Evolutionary conservation across 1,140 invertebrate genomes (phyloP).

Genomic region (Solenopsis invicta): DNA sequence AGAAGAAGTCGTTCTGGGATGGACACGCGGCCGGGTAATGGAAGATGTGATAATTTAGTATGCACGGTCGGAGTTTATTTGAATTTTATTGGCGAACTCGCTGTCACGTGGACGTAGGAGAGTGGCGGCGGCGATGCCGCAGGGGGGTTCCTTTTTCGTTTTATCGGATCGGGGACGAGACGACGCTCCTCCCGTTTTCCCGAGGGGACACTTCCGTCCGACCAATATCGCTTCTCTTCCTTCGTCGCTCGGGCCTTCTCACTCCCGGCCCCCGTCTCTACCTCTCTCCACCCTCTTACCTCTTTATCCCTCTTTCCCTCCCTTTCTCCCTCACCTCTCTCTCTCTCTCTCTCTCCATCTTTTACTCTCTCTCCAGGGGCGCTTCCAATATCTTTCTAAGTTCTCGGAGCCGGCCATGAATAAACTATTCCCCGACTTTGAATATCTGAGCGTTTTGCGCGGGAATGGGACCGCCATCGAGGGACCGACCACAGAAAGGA

Average conservation of each 20-base stretch:
- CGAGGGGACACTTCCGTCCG: conserved; percentile 87
- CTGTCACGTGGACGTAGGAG: conserved; percentile 82
- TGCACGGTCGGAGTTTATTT: conserved; percentile 87
- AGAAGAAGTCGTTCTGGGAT: conserved; percentile 67
- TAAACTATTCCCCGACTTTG: conserved; percentile 87
- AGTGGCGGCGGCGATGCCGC: conserved; percentile 71
- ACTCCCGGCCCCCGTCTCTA: conserved; percentile 18
- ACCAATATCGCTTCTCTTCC: conserved; percentile 84
- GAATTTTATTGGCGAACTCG: conserved; percentile 86
- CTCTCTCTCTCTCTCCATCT: conserved; percentile 40
- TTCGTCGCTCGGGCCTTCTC: conserved; percentile 52
- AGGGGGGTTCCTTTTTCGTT: conserved; percentile 82
- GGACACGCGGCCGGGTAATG: conserved; percentile 83
- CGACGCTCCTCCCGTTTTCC: conserved; percentile 84
- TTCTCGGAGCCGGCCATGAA: conserved; percentile 86
- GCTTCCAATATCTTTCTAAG: conserved; percentile 87
- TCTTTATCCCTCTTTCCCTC: conserved; percentile 50
- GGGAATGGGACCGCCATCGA: conserved; percentile 82
- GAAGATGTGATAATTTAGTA: conserved; percentile 87
- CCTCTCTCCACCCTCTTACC: conserved; percentile 40
- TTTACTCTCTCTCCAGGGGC: conserved; percentile 79
- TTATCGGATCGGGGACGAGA: conserved; percentile 84
- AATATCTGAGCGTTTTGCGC: conserved; percentile 85
- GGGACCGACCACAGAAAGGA: conserved; percentile 79
- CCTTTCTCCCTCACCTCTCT: conserved; percentile 37